Conservation (phyloP, 1,140 invertebrate species). For the Pseudomyrmex sp. region DNA sequence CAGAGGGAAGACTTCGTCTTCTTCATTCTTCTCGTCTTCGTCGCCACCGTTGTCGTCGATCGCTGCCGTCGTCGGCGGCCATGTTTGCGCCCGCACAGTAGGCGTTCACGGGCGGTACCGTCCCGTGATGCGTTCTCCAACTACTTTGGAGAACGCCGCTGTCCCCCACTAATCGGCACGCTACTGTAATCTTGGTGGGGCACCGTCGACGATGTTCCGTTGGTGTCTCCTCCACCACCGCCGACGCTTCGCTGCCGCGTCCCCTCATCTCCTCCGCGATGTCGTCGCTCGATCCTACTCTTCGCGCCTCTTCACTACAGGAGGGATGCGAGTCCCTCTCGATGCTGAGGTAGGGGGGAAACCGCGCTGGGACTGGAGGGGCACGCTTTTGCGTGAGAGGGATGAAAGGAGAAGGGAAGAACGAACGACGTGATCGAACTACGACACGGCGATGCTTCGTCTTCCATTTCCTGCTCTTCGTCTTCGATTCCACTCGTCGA, state of each 20-base stretch:
- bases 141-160: slow-evolving; percentile 77
- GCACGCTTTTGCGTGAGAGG: slow-evolving; percentile 26
- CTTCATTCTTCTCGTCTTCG: background rate
- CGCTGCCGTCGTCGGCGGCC: slow-evolving; percentile 76
- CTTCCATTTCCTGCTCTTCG: slow-evolving; percentile 59
- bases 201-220: slow-evolving; percentile 74
- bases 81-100: slow-evolving; percentile 84
- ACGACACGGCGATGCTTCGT: slow-evolving; percentile 47
- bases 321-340: slow-evolving; percentile 29
- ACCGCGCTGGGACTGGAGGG: slow-evolving; percentile 49
- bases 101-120: slow-evolving; percentile 80
- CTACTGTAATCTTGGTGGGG: slow-evolving; percentile 65
- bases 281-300: slow-evolving; percentile 20
- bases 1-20: slow-evolving; percentile 24
- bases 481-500: slow-evolving; percentile 48
- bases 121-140: slow-evolving; percentile 76
- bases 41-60: slow-evolving; percentile 18
- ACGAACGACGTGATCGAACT: slow-evolving; percentile 63
- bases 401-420: slow-evolving; percentile 53
- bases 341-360: slow-evolving; percentile 54
- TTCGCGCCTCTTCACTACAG: background rate
- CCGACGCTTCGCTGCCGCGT: background rate
- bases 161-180: slow-evolving; percentile 69
- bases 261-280: slow-evolving; percentile 7
- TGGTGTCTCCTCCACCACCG: slow-evolving; percentile 73